phyloP scores from a whole-genome alignment of 2,888 invertebrate species.

The Pheosia tremula region DNA sequence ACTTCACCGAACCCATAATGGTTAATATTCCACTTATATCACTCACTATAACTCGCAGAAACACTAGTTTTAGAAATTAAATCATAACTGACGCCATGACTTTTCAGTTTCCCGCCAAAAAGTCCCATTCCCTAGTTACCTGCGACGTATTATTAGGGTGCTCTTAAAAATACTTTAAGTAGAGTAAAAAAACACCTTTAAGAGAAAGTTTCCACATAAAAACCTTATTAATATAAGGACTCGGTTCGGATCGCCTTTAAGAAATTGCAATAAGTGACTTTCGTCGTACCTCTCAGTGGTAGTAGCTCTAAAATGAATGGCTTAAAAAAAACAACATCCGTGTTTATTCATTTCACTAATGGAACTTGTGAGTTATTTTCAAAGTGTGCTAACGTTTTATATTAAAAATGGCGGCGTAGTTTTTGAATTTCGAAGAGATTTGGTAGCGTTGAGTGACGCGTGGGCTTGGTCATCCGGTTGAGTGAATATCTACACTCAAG shows the following conservation, averaged over 20 bases:
- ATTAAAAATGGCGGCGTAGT: neutral
- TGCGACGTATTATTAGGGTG: too few relatives aligned
- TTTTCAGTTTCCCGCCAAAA: too few relatives aligned
- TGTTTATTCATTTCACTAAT: conserved; percentile 62
- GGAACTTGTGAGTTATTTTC: conserved; percentile 50
- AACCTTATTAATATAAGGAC: conserved; percentile 1
- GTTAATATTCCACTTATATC: too few relatives aligned
- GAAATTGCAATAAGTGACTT: conserved; percentile 40
- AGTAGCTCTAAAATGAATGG: conserved; percentile 44
- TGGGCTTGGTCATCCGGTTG: too few relatives aligned
- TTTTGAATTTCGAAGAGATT: neutral
- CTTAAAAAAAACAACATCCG: conserved; percentile 43
- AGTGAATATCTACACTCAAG: too few relatives aligned
- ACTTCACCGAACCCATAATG: too few relatives aligned
- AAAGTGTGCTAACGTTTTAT: conserved; percentile 30
- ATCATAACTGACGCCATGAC: too few relatives aligned
- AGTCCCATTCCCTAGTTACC: too few relatives aligned
- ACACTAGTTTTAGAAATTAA: too few relatives aligned
- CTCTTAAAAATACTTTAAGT: neutral
- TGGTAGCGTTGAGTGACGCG: neutral
- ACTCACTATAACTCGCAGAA: too few relatives aligned
- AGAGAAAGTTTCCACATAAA: conserved; percentile 9
- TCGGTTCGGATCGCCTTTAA: conserved; percentile 28
- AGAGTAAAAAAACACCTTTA: neutral
- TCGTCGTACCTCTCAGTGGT: conserved; percentile 26